Conservation (phyloP, 2,888 invertebrate species). For the Teleiodes luculella region DNA sequence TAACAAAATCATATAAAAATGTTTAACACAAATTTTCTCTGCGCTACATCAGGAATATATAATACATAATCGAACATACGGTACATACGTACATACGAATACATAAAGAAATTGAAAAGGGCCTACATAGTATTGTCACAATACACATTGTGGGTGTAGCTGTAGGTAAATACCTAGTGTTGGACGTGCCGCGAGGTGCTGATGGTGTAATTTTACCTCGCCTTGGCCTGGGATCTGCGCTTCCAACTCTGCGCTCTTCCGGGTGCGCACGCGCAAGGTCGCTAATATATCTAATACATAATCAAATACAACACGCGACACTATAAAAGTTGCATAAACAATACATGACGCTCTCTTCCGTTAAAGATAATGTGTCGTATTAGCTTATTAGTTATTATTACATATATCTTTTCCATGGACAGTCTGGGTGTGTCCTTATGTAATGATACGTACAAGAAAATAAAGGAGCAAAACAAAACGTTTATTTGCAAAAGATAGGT, state of each 20-base stretch:
- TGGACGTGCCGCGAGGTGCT: slow-evolving; percentile 8
- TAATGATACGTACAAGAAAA: no score
- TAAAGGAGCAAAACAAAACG: no score
- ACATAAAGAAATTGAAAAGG: slow-evolving; percentile 13
- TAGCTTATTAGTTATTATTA: no score
- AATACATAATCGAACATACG: no score
- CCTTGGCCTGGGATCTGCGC: slow-evolving; percentile 75
- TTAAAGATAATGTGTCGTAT: not conserved
- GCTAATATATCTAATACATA: slow-evolving; percentile 40
- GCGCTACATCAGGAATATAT: no score
- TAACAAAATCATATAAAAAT: no score
- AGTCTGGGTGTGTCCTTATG: no score
- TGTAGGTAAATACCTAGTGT: slow-evolving; percentile 11
- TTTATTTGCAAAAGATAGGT: not conserved
- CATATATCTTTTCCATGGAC: not conserved
- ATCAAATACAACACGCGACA: slow-evolving; percentile 38
- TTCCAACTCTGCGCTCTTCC: slow-evolving; percentile 62
- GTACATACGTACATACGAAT: no score
- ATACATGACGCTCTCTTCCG: slow-evolving; percentile 6
- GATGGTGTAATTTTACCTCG: slow-evolving; percentile 58
- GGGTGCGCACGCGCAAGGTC: slow-evolving; percentile 54
- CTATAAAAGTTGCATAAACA: slow-evolving; percentile 34
- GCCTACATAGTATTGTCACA: slow-evolving; percentile 12
- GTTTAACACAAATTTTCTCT: no score
- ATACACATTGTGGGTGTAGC: no score